Evolutionary conservation across 1,140 invertebrate genomes (phyloP), one percentile per base, ranked within the genome.

Genomic region (Heliconius congener): DNA sequence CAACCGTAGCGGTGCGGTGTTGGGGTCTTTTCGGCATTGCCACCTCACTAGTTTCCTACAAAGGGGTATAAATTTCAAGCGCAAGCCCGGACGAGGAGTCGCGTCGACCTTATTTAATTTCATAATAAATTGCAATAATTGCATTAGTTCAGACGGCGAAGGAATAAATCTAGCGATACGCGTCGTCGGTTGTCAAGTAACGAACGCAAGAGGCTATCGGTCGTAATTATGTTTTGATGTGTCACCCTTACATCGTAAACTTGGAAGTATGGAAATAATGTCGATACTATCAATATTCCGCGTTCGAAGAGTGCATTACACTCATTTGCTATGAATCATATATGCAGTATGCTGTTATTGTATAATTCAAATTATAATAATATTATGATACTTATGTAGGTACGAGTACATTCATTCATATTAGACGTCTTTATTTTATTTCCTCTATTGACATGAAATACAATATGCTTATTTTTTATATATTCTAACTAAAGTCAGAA

Each of bases 51-150:
- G 88, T 92, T 90, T 88, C 73, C 87, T 86, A 86, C 89, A 87
- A 91, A 91, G 86, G 88, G 88, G 88, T 93, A 93, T 93, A 93
- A 90, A 93, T 93, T 93, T 90, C 81, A 80, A 82, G 85, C 79
- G 81, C 81, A 77, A 85, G 84, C 72, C 84, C 81, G 84, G 81
- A 74, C 80, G 85, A 83, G 86, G 84, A 86, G 83, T 85, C 84
- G 88, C 87, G 86, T 89, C 88, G 86, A 88, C 89, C 88, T 92
- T 94, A 92, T 94, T 93, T 94, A 94, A 93, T 94, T 93, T 94
- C 88, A 90, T 92, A 90, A 92, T 94, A 94, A 94, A 94, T 94
- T 93, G 92, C 88, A 91, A 92, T 94, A 93, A 94, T 94, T 93
- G 88, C 93, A 92, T 93, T 93, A 93, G 88, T 83, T 85, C 85